These are phyloP conservation scores for Leucophenga montana DNA, from an alignment of 2,888 invertebrate species.

Conservation along the genomic window DNA sequence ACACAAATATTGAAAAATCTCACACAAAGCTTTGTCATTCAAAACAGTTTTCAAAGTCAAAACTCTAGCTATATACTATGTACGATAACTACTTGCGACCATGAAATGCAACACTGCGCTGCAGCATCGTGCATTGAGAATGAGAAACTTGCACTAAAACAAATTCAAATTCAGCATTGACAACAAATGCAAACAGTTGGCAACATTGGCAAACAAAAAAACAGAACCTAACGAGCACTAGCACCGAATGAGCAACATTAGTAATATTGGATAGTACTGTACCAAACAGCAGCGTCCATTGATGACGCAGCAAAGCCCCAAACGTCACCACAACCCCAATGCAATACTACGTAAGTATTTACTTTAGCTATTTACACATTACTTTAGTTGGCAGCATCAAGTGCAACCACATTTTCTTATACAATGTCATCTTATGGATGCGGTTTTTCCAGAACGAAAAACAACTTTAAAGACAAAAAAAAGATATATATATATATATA, in stretches of 20 bases:
- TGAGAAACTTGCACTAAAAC: not conserved
- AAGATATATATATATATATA: not conserved
- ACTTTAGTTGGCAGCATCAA: slow-evolving; percentile 45
- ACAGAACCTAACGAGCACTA: slow-evolving; percentile 39
- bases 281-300: slow-evolving; percentile 51
- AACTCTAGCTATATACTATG: slow-evolving; percentile 36
- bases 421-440: slow-evolving; percentile 58
- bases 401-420: slow-evolving; percentile 63
- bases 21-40: slow-evolving; percentile 46
- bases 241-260: slow-evolving; percentile 25
- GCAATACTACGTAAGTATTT: slow-evolving; percentile 29
- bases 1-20: too few relatives aligned
- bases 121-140: not conserved
- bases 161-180: slow-evolving; percentile 18
- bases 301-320: slow-evolving; percentile 42
- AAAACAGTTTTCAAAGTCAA: slow-evolving; percentile 59
- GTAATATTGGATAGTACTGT: slow-evolving; percentile 33
- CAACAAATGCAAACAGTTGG: slow-evolving; percentile 34
- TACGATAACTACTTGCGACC: slow-evolving; percentile 46
- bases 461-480: slow-evolving; percentile 1
- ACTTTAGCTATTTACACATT: slow-evolving; percentile 23
- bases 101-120: slow-evolving; percentile 48
- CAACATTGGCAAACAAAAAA: slow-evolving; percentile 32
- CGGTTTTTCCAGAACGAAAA: slow-evolving; percentile 33
- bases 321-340: slow-evolving; percentile 17